Base-by-base conservation (phyloP, 2,113 vertebrate species). In the Phylloscopus trochiloides region DNA sequence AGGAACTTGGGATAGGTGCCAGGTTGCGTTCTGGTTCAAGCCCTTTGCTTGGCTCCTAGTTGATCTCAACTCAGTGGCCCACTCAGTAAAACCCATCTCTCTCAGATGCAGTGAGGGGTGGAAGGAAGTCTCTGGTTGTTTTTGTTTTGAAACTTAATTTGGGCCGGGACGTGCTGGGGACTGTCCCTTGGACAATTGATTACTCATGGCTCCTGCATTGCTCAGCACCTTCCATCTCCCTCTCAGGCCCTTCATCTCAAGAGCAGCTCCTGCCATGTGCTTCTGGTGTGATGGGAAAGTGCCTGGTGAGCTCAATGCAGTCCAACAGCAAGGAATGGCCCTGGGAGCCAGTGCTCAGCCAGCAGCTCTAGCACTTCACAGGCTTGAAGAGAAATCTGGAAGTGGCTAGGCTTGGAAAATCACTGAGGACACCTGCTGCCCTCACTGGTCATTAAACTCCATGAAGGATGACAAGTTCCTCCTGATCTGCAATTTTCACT, bases 1-100 rank as follows among this genome's bases (percentile, higher is more conserved):
- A 96, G 87, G 96, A 96, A 97, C 95, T 94, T 90, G 74, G 96
- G 93, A 88, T 10, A 40, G 38, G 62, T 96, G 94, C 96, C 94
- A 96, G 88, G 51, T 77, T 8, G 1, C 55, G 78, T 79, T 96
- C 43, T 92, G 92, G 92, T 93, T 95, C 88, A 97, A 93, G 72
- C 82, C 86, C 81, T 93, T 81, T 78, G 32, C 83, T 96, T 77
- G 88, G 79, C 92, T 94, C 32, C 68, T 51, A 13, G 47, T 77
- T 86, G 5, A 8, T 77, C 65, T 67, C 78, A 36, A 63, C 22
- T 68, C 65, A 45, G 78, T 94, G 75, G 88, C 68, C 94, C 79
- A 65, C 65, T 92, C 4, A 1, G 26, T 81, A 52, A 74, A 92
- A 28, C 38, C 84, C 40, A 14, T 59, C 45, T 32, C 48, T 51